phyloP scores from a whole-genome alignment of 1,140 invertebrate genomes.

The Bombus soroeensis region DNA sequence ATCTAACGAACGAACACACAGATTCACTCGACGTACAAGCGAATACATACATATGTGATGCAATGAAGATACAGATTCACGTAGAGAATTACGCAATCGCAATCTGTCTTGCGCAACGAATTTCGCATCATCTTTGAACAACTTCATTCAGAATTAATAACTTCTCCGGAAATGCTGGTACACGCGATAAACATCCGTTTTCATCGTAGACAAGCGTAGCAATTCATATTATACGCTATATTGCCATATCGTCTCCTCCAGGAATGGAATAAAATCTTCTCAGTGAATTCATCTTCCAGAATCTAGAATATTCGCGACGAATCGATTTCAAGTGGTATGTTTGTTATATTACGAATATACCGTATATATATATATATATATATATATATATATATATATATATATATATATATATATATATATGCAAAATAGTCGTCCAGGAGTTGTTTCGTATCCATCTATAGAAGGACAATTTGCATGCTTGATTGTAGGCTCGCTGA shows the following conservation, averaged over 20 bases:
- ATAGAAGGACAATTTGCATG: background rate
- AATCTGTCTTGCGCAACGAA: background rate
- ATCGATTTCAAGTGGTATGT: background rate
- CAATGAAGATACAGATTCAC: background rate
- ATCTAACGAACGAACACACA: background rate
- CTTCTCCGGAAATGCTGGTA: background rate
- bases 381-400: background rate
- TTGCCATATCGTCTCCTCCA: background rate
- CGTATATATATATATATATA: background rate
- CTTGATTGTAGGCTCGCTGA: background rate
- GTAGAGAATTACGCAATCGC: background rate
- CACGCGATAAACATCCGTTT: constrained; percentile 4
- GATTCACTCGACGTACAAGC: background rate
- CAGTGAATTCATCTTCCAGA: background rate
- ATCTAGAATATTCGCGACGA: background rate
- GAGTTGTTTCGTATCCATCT: background rate
- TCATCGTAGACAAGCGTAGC: background rate
- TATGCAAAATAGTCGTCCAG: too few species aligned
- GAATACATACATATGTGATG: background rate
- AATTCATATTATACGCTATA: background rate
- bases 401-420: background rate
- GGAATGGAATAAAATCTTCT: background rate
- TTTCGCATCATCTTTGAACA: background rate
- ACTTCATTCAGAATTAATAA: constrained; percentile 13
- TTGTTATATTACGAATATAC: background rate